Evolutionary conservation across 2,113 vertebrate species (phyloP).

Genomic region (Saiga tatarica): DNA sequence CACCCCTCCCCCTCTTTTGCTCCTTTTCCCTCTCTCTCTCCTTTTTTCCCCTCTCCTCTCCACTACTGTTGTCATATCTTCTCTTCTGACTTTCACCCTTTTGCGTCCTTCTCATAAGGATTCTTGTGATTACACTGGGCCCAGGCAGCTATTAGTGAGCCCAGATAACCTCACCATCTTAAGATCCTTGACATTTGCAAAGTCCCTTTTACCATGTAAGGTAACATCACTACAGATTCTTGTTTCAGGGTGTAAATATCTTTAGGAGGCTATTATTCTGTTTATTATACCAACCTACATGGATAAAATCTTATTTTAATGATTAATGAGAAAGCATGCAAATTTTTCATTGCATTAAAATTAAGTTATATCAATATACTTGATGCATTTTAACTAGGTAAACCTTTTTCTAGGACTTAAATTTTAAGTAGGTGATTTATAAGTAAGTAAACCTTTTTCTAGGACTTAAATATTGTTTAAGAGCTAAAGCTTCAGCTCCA

Average conservation of each 20-base stretch:
- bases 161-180: background rate
- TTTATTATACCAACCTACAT: background rate
- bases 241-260: background rate
- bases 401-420: background rate
- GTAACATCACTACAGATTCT: background rate
- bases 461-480: background rate
- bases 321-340: background rate
- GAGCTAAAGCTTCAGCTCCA: background rate
- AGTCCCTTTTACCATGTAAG: background rate
- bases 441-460: background rate
- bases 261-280: background rate
- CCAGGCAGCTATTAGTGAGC: background rate
- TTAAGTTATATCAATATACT: background rate
- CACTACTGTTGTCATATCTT: background rate
- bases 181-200: background rate
- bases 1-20: fast-evolving
- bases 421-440: background rate
- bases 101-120: background rate
- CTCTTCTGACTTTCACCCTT: background rate
- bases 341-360: background rate
- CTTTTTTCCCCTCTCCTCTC: background rate
- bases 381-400: background rate
- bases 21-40: too few relatives aligned
- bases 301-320: background rate
- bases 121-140: background rate